A percentile compares a stretch with the other conserved stretches of the same genome.
phyloP scores from a whole-genome alignment of 2,113 vertebrate species.

The Amphiprion ocellaris region DNA sequence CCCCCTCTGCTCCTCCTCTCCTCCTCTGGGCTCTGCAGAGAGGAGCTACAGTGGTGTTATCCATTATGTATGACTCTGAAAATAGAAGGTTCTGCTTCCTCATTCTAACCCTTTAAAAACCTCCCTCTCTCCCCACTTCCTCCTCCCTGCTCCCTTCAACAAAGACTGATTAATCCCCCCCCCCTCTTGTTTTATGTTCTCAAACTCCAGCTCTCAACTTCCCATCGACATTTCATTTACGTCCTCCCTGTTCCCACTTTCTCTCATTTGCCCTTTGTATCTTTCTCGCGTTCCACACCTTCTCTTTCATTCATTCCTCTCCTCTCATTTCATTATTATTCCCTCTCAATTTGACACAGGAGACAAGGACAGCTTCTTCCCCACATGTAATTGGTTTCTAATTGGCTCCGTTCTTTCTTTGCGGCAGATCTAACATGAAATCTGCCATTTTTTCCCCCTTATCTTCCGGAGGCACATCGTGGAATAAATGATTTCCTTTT shows the following conservation, averaged over 20 bases:
- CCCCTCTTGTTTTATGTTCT: conserved; percentile 55
- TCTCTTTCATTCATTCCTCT: conserved; percentile 37
- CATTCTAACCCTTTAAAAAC: conserved; percentile 80
- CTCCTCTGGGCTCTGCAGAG: conserved; percentile 69
- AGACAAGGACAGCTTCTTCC: conserved; percentile 57
- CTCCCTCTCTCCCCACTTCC: conserved; percentile 33
- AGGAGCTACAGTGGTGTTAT: conserved; percentile 79
- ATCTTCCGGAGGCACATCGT: conserved; percentile 48
- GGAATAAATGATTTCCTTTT: conserved; percentile 53
- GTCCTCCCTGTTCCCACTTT: conserved; percentile 25
- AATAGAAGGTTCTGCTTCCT: conserved; percentile 83
- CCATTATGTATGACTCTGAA: conserved; percentile 86
- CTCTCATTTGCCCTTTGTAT: conserved; percentile 50
- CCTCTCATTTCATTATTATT: conserved; percentile 48
- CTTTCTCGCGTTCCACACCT: conserved; percentile 53
- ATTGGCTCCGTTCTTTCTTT: conserved; percentile 64
- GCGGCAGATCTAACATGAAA: conserved; percentile 55
- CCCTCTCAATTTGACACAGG: conserved; percentile 43
- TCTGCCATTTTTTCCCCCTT: conserved; percentile 59
- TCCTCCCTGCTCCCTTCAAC: conserved; percentile 46
- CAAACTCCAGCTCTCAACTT: conserved; percentile 57
- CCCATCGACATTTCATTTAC: conserved; percentile 69
- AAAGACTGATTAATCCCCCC: conserved; percentile 65
- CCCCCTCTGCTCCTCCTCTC: conserved; percentile 37
- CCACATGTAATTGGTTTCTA: conserved; percentile 70